Evolutionary conservation across 2,888 invertebrate species (phyloP), one percentile per base, ranked within the genome.

Genomic region (Mythimna loreyi): DNA sequence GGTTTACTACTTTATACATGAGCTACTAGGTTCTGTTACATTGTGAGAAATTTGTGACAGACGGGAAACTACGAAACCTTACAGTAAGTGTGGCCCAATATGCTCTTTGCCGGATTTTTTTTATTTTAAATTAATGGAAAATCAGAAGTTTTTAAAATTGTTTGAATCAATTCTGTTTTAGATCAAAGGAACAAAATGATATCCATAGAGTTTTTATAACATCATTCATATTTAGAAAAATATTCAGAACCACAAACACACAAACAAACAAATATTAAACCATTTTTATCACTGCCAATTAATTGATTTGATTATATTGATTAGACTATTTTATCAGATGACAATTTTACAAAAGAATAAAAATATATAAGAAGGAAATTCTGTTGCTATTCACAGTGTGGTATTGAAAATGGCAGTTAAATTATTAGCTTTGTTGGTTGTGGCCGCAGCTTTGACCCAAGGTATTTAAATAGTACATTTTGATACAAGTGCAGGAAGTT

Each of bases 381-480:
- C 11, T 40, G 3, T 28, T 21, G 16, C 0, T 2, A 9, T 5
- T 21, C 30, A 19, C 61, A 76, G 70, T 76, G 30, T 16, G n/a
- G 9, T 36, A n/a, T n/a, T 47, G 47, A 75, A 67, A 67, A 80
- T 80, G 82, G 62, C 79, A 21, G 43, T 43, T 19, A 64, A 72
- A 49, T 55, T 72, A 19, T 55, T 80, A 7, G 21, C 36, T 45
- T 66, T 81, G 13, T 67, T 80, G 16, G 67, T 78, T 62, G 30
- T 75, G 0, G 71, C 69, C 13, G 61, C 45, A 19, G 67, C 64
- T 1, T 68, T 81, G 71, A 62, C 59, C 47, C 67, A 69, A 78
- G 78, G 60, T 40, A 57, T 1, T 5, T 45, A 45, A 7, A n/a
- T 19, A 19, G 2, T 8, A 49, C 1, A 9, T 8, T 28, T 1